Percentiles rank a stretch among this genome's conserved stretches.
Conservation (phyloP, 2,888 invertebrate species). For the Hyposoter dolosus region DNA sequence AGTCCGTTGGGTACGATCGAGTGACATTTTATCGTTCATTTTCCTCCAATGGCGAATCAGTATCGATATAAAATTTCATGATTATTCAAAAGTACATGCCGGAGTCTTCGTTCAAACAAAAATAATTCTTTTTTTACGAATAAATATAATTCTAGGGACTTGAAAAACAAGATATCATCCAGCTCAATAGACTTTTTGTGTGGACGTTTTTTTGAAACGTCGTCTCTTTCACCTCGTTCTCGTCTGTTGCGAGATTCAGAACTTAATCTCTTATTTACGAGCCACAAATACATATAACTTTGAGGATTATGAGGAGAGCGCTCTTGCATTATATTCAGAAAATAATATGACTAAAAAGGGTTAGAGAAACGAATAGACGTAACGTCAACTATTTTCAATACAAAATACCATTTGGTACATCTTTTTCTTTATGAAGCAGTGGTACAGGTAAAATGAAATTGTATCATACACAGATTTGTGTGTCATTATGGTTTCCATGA, state of each 20-base stretch:
- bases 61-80: neutral
- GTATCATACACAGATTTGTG: slow-evolving; percentile 1
- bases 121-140: neutral
- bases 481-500: slow-evolving; percentile 15
- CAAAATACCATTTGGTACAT: neutral
- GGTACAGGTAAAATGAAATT: neutral
- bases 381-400: neutral
- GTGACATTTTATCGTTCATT: neutral
- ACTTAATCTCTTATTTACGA: slow-evolving; percentile 64
- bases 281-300: slow-evolving; percentile 64
- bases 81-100: neutral
- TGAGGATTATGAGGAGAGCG: slow-evolving; percentile 60
- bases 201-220: slow-evolving; percentile 1
- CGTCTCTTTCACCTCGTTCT: slow-evolving; percentile 24
- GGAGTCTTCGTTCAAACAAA: neutral
- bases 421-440: neutral
- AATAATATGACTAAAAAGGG: slow-evolving; percentile 6
- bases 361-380: neutral
- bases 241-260: slow-evolving; percentile 21
- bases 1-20: neutral
- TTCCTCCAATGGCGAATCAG: neutral
- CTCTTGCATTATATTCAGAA: slow-evolving; percentile 29
- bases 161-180: slow-evolving; percentile 36
- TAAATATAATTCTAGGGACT: neutral
- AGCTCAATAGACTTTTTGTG: slow-evolving; percentile 21